phyloP scores from a whole-genome alignment of 2,888 invertebrate genomes.

The Eupeodes latifasciatus region DNA sequence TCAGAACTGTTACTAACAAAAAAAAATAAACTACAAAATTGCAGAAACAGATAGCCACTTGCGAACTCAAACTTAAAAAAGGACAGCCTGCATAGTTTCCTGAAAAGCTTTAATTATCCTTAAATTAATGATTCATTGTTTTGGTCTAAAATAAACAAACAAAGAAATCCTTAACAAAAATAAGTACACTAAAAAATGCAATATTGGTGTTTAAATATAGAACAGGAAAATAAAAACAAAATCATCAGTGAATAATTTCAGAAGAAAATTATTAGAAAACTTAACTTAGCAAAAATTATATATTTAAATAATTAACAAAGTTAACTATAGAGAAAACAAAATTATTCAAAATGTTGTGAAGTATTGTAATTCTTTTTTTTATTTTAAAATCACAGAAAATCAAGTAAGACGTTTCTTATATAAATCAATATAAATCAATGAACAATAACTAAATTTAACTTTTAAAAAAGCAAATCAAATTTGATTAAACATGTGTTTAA shows the following conservation, averaged over 20 bases:
- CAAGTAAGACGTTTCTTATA: constrained; percentile 26
- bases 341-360: constrained; percentile 71
- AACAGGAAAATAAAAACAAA: constrained; percentile 13
- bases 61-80: not conserved
- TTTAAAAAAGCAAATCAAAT: constrained; percentile 30
- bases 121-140: constrained; percentile 25
- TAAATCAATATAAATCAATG: constrained; percentile 55
- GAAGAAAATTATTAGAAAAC: constrained; percentile 55
- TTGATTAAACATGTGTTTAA: constrained; percentile 39
- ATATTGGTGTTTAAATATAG: constrained; percentile 65
- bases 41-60: constrained; percentile 12
- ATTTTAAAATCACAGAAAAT: constrained; percentile 38
- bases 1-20: not conserved
- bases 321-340: constrained; percentile 61
- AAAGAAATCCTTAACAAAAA: constrained; percentile 12
- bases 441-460: constrained; percentile 70
- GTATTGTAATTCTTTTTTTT: constrained; percentile 56
- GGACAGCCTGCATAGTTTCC: constrained; percentile 54
- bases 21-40: not conserved
- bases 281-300: constrained; percentile 49
- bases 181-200: constrained; percentile 44
- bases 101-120: constrained; percentile 62
- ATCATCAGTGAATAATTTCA: constrained; percentile 21
- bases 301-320: constrained; percentile 58
- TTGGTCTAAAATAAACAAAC: constrained; percentile 37